Evolutionary conservation across 2,888 invertebrate species (phyloP), one percentile per base, ranked within the genome.

Genomic region (Panopea generosa): DNA sequence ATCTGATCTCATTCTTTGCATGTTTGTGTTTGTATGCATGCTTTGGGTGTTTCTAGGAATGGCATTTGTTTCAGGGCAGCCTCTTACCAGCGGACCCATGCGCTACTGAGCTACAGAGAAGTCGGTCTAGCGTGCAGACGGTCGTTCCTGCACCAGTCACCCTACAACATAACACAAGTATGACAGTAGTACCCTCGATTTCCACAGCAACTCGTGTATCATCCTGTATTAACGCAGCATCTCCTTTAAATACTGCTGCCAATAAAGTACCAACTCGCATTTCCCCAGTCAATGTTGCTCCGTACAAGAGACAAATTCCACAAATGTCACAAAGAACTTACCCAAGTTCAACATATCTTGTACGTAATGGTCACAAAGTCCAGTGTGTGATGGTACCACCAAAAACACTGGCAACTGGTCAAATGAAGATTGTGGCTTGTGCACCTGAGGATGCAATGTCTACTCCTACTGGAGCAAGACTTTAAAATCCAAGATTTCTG

Each of bases 291-390:
- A 83, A 82, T 56, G 84, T 86, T 62, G 83, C 87, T 71, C 86
- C 84, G 14, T 84, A 84, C 70, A 71, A 75, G 55, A 75, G 72
- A 56, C 75, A 75, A 29, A 74, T 86, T 47, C 69, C 86, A 62
- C 79, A 79, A 9, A 63, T 88, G 50, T 85, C 87, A 53, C 78
- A 88, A 57, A 80, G 88, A 52, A 82, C 88, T n/a, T 87, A 86
- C 77, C 84, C 77, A 57, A 87, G 83, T 75, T 87, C 88, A 45
- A 88, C 88, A 33, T 85, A 88, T 63, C 84, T 90, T 57, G 87
- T 90, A 43, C 88, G 89, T 69, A 89, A 90, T 82, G 89, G 90
- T 56, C 84, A 89, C 73, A 90, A 90, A 84, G 87, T 90, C 50
- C 90, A 90, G 73, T 82, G 89, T 72, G 82, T 90, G 2, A 89